Base-by-base conservation (phyloP, 2,888 invertebrate species). In the Atethmia centrago region DNA sequence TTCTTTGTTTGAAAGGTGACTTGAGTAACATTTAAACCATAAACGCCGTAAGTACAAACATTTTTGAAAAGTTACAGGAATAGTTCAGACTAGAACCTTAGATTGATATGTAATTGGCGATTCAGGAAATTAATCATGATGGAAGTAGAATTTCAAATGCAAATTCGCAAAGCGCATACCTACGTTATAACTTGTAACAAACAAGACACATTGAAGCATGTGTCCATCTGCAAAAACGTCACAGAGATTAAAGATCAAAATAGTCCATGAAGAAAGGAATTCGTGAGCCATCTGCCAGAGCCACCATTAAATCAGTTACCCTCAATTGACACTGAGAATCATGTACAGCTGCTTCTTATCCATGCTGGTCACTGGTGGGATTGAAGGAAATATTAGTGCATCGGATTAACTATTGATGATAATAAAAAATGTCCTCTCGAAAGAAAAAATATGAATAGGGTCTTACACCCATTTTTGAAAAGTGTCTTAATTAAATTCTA, bases 221-320 rank as follows among this genome's bases (percentile, higher is more conserved):
- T 5, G 40, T 45, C 42, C 62, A 66, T 74, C 40, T 70, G 72
- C 36, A 28, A 3, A 19, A 19, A 28, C 66, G 51, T 47, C 58
- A 64, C 59, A 56, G 21, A 75, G 71, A 80, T 66, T 61, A 71
- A 75, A 80, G 71, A 71, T 80, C 40, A 80, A 66, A 83, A 74
- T 74, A 82, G 75, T 83, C 25, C 59, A 63, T 31, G 25, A 69
- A 76, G 42, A 68, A 68, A 53, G 79, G 79, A 64, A 81, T 86
- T 74, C 49, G 56, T 61, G 40, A 70, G 72, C 72, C 79, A 86
- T 86, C 85, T 85, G 86, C 84, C 78, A 58, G 40, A 42, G 51
- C 5, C 65, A 53, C 64, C 74, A 85, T 84, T 85, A 81, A 84
- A 84, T 86, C 84, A 81, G 85, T 86, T 85, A 84, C 84, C 86